These are phyloP conservation scores for Lepisosteus oculatus DNA, from an alignment of 2,113 vertebrate genomes.

Conservation along the genomic window DNA sequence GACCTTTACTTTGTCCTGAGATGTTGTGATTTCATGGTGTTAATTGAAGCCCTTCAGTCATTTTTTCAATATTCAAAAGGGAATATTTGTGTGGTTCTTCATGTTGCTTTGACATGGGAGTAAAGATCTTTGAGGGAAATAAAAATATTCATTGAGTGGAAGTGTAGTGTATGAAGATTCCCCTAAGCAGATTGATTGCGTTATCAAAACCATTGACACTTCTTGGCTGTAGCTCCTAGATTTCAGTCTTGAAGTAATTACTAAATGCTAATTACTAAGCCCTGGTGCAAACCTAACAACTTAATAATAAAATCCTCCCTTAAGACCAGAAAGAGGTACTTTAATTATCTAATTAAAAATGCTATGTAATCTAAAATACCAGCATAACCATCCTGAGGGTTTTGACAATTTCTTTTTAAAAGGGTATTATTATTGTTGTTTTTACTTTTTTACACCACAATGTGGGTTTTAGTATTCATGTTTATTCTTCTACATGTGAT, in stretches of 20 bases:
- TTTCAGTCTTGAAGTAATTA: background rate
- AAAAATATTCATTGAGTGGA: background rate
- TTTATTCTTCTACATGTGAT: too few species aligned
- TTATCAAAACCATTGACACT: background rate
- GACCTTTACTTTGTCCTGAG: too few species aligned
- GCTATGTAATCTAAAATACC: background rate
- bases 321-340: background rate
- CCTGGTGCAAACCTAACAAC: background rate
- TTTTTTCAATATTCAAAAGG: too few species aligned
- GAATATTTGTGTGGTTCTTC: background rate
- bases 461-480: too few species aligned
- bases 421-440: too few species aligned
- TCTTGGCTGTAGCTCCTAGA: background rate
- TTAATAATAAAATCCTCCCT: background rate
- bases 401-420: too few species aligned
- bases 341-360: background rate
- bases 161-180: background rate
- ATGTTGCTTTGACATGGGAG: background rate
- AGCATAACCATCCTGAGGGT: too few species aligned
- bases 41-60: too few species aligned
- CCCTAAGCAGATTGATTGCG: background rate
- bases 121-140: background rate
- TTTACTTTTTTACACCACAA: too few species aligned
- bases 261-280: constrained; percentile 3
- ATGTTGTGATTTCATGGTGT: too few species aligned